Evolutionary conservation across 2,113 vertebrate genomes (phyloP).

Genomic region (Apodemus sylvaticus): DNA sequence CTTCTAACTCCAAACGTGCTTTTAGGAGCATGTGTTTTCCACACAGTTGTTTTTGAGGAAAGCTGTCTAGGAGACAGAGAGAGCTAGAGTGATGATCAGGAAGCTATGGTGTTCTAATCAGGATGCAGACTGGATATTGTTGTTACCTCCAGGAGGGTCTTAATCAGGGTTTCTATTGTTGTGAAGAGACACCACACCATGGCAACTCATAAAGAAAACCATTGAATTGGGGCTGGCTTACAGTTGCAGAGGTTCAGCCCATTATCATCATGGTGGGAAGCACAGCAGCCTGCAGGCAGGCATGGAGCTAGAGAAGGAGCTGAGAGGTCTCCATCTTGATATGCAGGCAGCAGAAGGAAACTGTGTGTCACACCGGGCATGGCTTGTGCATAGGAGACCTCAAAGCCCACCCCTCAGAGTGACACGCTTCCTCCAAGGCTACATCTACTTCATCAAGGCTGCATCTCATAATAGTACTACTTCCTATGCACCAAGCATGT

Average conservation of each 20-base stretch:
- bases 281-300: neutral
- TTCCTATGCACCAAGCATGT: neutral
- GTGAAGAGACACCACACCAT: neutral
- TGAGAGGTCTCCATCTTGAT: neutral
- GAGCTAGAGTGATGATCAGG: neutral
- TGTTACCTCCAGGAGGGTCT: neutral
- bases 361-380: neutral
- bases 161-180: neutral
- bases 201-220: neutral
- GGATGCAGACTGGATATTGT: neutral
- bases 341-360: neutral
- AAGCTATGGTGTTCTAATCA: neutral
- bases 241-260: neutral
- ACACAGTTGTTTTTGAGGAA: neutral
- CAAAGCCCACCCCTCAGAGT: neutral
- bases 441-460: neutral
- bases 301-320: neutral
- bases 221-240: neutral
- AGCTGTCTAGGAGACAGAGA: neutral
- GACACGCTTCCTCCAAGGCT: neutral
- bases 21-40: neutral
- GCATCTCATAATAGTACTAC: neutral
- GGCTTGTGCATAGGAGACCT: neutral
- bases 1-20: neutral
- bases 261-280: neutral